Percentiles rank a stretch among this genome's conserved stretches.
Conservation (phyloP, 2,113 vertebrate species). For the Onychorhynchus coronatus region DNA sequence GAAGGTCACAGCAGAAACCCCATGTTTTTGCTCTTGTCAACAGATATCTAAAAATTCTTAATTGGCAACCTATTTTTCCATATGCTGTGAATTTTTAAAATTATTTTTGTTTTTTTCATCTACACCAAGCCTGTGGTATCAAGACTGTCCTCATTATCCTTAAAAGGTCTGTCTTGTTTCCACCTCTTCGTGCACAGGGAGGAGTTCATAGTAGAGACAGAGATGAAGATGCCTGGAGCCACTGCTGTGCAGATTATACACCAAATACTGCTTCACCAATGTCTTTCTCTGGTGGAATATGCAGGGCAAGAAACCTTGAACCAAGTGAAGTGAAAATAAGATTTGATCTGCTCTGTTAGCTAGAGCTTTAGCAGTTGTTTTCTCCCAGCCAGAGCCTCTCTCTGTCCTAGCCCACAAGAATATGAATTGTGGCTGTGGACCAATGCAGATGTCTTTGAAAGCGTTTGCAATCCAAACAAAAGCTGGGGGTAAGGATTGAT, state of each 20-base stretch:
- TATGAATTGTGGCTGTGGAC: background rate
- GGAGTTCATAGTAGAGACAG: background rate
- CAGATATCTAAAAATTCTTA: background rate
- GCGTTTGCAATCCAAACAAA: background rate
- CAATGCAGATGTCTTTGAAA: background rate
- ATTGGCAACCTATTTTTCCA: background rate
- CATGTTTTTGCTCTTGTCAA: background rate
- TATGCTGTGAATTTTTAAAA: background rate
- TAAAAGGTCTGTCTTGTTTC: background rate
- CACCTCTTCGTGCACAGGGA: background rate
- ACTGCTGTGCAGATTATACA: background rate
- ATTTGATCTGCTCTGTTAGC: background rate
- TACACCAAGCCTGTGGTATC: background rate
- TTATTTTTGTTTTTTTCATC: background rate
- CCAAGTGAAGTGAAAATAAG: background rate
- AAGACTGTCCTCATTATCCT: background rate
- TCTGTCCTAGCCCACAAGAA: background rate
- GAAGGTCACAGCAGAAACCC: background rate
- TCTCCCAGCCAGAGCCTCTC: background rate
- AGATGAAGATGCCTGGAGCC: background rate
- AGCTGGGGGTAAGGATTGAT: background rate
- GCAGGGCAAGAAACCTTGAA: background rate
- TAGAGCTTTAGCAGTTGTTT: background rate
- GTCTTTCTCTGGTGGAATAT: background rate
- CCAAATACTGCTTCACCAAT: background rate